A percentile compares a stretch with the other conserved stretches of the same genome.
Evolutionary conservation across 1,140 invertebrate species (phyloP).

Genomic region (Musca domestica): DNA sequence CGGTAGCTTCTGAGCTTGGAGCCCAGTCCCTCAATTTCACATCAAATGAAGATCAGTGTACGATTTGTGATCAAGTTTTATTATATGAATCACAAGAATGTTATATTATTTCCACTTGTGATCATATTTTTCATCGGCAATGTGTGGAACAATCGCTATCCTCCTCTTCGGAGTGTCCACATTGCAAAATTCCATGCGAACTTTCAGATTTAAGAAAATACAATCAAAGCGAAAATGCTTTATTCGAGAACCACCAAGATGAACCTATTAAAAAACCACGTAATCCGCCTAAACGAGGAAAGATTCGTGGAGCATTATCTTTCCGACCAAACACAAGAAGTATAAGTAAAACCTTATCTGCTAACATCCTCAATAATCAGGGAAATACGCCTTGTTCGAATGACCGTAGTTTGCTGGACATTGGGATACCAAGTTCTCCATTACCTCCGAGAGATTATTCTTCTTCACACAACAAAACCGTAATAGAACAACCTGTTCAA

Average conservation of each 20-base stretch:
- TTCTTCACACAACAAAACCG: not conserved
- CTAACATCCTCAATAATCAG: not conserved
- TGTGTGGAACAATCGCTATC: not conserved
- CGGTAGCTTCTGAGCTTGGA: no score
- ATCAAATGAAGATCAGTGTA: no score
- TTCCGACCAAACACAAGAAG: not conserved
- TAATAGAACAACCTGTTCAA: not conserved
- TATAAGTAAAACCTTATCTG: not conserved
- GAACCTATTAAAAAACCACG: not conserved
- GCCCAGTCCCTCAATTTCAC: no score
- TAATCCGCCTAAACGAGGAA: not conserved
- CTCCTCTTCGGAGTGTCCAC: not conserved
- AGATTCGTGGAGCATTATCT: not conserved
- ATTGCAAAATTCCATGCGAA: not conserved
- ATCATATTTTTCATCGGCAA: not conserved
- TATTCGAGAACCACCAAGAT: not conserved
- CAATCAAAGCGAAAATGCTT: not conserved
- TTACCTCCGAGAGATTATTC: not conserved
- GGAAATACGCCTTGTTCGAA: not conserved
- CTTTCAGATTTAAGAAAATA: not conserved
- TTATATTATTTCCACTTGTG: not conserved
- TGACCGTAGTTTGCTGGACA: not conserved
- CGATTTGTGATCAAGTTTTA: no score
- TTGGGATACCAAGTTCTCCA: not conserved
- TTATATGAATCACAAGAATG: not conserved